A percentile compares a stretch with the other conserved stretches of the same genome.
phyloP scores from a whole-genome alignment of 1,140 invertebrate genomes.

The Choristoneura fumiferana region DNA sequence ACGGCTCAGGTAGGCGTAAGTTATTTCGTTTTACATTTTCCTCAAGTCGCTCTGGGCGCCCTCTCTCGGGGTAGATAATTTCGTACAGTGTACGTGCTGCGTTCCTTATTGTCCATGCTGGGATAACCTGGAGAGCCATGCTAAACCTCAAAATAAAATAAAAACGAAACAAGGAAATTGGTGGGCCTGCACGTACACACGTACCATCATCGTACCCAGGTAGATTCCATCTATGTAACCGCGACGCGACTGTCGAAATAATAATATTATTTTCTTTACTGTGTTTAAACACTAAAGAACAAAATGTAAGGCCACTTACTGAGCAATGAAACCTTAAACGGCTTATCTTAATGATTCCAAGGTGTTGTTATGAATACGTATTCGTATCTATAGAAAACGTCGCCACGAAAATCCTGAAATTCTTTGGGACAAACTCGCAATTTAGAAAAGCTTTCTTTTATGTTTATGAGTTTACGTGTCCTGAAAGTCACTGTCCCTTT shows the following conservation, averaged over 20 bases:
- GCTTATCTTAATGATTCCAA: neutral
- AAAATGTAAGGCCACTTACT: no score
- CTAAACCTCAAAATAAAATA: slow-evolving; percentile 29
- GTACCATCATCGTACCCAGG: slow-evolving; percentile 10
- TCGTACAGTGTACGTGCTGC: slow-evolving; percentile 57
- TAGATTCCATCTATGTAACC: slow-evolving; percentile 5
- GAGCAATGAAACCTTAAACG: no score
- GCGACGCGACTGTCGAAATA: neutral
- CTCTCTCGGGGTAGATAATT: slow-evolving; percentile 60
- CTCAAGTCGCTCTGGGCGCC: slow-evolving; percentile 41
- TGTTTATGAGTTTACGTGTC: slow-evolving; percentile 67
- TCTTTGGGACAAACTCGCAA: slow-evolving; percentile 52
- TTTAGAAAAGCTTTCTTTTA: slow-evolving; percentile 62
- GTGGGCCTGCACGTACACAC: slow-evolving; percentile 18
- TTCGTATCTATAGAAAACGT: slow-evolving; percentile 34
- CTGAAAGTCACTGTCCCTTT: slow-evolving; percentile 52
- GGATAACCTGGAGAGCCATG: slow-evolving; percentile 43
- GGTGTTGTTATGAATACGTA: neutral
- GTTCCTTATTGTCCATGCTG: slow-evolving; percentile 42
- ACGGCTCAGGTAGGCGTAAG: slow-evolving; percentile 56
- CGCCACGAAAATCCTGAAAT: slow-evolving; percentile 45
- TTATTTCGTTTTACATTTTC: slow-evolving; percentile 68
- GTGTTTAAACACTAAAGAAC: no score
- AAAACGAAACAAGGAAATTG: slow-evolving; percentile 26
- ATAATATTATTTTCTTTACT: no score